phyloP scores from a whole-genome alignment of 2,113 vertebrate species.

The Brachirus orientalis region DNA sequence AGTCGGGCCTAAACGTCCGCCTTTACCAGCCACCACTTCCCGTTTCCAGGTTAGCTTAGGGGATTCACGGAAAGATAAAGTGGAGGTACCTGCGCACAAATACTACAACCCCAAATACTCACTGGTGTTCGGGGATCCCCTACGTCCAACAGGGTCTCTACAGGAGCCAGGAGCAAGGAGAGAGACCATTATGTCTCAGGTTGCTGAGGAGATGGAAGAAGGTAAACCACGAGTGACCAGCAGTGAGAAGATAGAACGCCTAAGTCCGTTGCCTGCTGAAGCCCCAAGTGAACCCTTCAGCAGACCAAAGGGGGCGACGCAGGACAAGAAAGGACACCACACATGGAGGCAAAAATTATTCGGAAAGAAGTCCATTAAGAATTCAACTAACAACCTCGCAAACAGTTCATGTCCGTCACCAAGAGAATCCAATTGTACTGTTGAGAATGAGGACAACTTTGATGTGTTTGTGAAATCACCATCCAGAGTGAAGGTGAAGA shows the following conservation, averaged over 20 bases:
- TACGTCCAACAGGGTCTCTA: constrained; percentile 22
- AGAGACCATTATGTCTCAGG: not conserved
- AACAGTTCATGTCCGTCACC: not conserved
- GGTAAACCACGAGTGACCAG: constrained; percentile 11
- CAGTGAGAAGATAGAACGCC: constrained; percentile 48
- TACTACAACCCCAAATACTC: constrained; percentile 93
- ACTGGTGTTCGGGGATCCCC: constrained; percentile 77
- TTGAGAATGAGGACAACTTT: constrained; percentile 33
- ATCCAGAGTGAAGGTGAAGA: constrained; percentile 16
- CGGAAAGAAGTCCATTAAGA: constrained; percentile 24
- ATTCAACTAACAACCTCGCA: not conserved
- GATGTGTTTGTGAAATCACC: constrained; percentile 21
- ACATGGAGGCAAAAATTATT: not conserved
- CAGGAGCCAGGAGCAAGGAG: constrained; percentile 18
- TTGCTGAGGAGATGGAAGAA: not conserved
- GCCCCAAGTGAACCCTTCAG: not conserved
- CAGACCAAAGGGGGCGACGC: not conserved
- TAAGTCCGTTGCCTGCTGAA: constrained; percentile 19
- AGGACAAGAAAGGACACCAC: constrained; percentile 17
- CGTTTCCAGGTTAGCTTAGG: constrained; percentile 81
- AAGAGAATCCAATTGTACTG: not conserved
- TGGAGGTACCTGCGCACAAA: constrained; percentile 89
- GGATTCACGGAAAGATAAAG: constrained; percentile 40
- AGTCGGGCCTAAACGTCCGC: constrained; percentile 63
- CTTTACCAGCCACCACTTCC: constrained; percentile 66